Evolutionary conservation across 2,797 vertebrate species (phyloP), one percentile per base, ranked within the genome.

Genomic region (Sarcoramphus papa): DNA sequence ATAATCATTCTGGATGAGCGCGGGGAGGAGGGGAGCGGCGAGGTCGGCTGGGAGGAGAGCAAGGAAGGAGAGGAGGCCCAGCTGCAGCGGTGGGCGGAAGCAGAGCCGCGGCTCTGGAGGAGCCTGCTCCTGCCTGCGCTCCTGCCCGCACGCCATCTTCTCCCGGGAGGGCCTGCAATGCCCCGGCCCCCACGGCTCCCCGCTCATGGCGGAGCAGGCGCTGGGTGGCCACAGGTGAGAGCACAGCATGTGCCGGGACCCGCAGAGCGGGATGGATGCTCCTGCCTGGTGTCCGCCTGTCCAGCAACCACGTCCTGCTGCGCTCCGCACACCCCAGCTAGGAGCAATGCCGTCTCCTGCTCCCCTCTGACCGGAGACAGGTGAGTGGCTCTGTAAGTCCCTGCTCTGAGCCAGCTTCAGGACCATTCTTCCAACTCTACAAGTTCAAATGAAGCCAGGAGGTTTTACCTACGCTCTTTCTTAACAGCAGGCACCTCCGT

Each of bases 181-280:
- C 17, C 37, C 63, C 0, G 0, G 35, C 48, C 24, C 40, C 50
- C 1, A 3, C 1, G 0, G 19, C 15, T 37, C 50, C 30, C 40
- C 1, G 2, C n/a, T 47, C 30, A 12, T 0, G 1, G 76, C 0
- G 0, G n/a, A 30, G 22, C 40, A 28, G n/a, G 50, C 1, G 1
- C 18, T 8, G 22, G 30, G 11, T 12, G 81, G 40, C 40, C 17
- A 30, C 45, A 15, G 45, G 25, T 4, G 0, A 76, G 60, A 60
- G 37, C 35, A 7, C 2, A 4, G 74, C 59, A 43, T 0, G 0
- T 54, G 63, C 28, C 1, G 3, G 19, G 15, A 25, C 40, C 35
- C 4, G 0, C 75, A 24, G 54, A n/a, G 76, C 7, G 6, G 60
- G 87, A 41, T 10, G 35, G 73, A n/a, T 56, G 72, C 51, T 73